Evolutionary conservation across 2,797 vertebrate genomes (phyloP), one percentile per base, ranked within the genome.

Genomic region (Sebastes reedi): DNA sequence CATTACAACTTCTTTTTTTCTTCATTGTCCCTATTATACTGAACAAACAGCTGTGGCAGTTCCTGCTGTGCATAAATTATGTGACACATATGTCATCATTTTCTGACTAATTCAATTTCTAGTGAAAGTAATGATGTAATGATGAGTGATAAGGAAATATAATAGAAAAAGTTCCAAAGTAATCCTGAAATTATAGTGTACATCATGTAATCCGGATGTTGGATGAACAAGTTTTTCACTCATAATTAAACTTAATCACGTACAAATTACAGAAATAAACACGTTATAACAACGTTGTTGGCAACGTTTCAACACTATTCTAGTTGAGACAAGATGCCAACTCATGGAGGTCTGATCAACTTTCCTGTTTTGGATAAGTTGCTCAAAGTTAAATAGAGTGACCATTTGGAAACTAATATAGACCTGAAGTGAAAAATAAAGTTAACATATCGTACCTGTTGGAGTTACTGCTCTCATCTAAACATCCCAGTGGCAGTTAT

Each of bases 361-460:
- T 16, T 42, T 25, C 2, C 58, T 0, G 29, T 56, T 70, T 46
- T 50, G 29, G 30, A 58, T 34, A 72, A 65, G 39, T 79, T 58
- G 4, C 14, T 16, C 3, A 54, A 46, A 42, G 16, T 66, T 34
- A 9, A n/a, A 20, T 4, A 8, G 39, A 29, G 3, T 8, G 30
- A 29, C 71, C 2, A 39, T 65, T 60, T 60, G 20, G 36, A 65
- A 56, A 66, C 50, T 22, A 24, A 18, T 3, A 20, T 4, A 27
- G 27, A 36, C 11, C n/a, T 66, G 14, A 16, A 52, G 8, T n/a
- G 13, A 10, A 52, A 20, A 20, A 52, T n/a, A 52, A 20, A 20
- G 42, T 52, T 34, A 46, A 58, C 8, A 11, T 25, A 3, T 46
- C 77, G 0, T 90, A 94, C 91, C 90, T 92, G 75, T 55, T 52